These are phyloP conservation scores for Benthosema pterotum DNA, from an alignment of 2,797 vertebrate genomes.

Conservation along the genomic window DNA sequence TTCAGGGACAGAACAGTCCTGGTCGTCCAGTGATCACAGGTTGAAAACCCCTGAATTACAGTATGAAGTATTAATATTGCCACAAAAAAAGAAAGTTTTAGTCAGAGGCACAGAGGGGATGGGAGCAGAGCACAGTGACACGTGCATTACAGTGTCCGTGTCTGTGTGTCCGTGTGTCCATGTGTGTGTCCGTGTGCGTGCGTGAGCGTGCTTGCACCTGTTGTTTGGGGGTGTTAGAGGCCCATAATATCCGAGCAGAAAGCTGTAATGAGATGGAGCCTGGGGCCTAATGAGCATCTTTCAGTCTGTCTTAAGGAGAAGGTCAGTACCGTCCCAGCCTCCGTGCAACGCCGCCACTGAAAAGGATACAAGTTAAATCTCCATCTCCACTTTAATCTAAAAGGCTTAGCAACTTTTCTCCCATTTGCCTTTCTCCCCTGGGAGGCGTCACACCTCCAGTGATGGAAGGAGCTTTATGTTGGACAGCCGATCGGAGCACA, in stretches of 20 bases:
- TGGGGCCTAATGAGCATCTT: constrained; percentile 39
- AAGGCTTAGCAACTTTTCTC: constrained; percentile 38
- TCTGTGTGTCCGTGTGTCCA: too few species aligned
- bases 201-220: too few species aligned
- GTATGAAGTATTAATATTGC: too few species aligned
- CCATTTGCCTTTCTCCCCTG: not conserved
- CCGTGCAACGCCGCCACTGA: constrained; percentile 15
- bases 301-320: constrained; percentile 48
- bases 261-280: constrained; percentile 37
- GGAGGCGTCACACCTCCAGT: constrained; percentile 45
- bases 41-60: too few species aligned
- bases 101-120: too few species aligned
- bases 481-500: constrained; percentile 46
- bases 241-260: constrained; percentile 24
- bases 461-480: constrained; percentile 38
- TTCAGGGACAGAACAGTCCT: too few species aligned
- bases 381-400: constrained; percentile 48
- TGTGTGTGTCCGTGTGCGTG: too few species aligned
- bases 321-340: constrained; percentile 50
- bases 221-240: constrained; percentile 1
- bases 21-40: too few species aligned
- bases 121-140: too few species aligned
- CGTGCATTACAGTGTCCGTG: too few species aligned
- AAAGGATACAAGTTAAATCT: constrained; percentile 48
- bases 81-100: too few species aligned